A percentile compares a stretch with the other conserved stretches of the same genome.
These are phyloP conservation scores for Clivina fossor DNA, from an alignment of 2,888 invertebrate species.

Conservation along the genomic window DNA sequence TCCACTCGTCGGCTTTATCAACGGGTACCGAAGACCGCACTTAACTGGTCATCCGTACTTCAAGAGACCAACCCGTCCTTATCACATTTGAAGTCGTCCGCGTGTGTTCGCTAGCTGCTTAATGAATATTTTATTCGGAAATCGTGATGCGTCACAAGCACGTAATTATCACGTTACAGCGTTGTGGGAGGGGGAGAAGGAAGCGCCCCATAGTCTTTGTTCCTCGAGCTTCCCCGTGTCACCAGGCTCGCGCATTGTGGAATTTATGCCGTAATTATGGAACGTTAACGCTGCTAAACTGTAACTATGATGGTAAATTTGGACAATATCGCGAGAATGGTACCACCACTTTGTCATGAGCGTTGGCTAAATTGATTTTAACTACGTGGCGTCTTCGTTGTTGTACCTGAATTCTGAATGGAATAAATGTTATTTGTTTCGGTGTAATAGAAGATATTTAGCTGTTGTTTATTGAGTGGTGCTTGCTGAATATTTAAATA, in stretches of 20 bases:
- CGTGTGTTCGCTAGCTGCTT: conserved; percentile 7
- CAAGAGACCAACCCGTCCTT: too few relatives aligned
- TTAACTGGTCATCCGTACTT: too few relatives aligned
- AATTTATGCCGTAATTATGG: conserved; percentile 22
- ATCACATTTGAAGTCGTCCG: too few relatives aligned
- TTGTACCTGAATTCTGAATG: too few relatives aligned
- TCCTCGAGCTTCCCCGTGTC: background rate
- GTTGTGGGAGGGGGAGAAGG: background rate
- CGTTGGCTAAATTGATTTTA: conserved; percentile 14
- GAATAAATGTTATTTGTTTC: conserved; percentile 23
- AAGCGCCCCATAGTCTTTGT: conserved; percentile 3
- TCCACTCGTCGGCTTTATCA: too few relatives aligned
- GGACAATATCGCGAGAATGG: conserved; percentile 21
- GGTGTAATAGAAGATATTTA: too few relatives aligned
- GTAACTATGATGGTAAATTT: conserved; percentile 16
- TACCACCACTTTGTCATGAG: conserved; percentile 7
- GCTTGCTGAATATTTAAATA: too few relatives aligned
- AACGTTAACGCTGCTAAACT: conserved; percentile 3
- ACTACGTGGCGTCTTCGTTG: conserved; percentile 17
- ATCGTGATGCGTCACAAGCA: conserved; percentile 12
- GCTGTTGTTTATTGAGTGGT: too few relatives aligned
- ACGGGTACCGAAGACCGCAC: too few relatives aligned
- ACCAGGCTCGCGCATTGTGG: conserved; percentile 6
- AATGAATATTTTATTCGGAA: conserved; percentile 22
- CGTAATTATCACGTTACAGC: conserved; percentile 21